Conservation (phyloP, 2,797 vertebrate species). For the Pseudochirops corinnae region DNA sequence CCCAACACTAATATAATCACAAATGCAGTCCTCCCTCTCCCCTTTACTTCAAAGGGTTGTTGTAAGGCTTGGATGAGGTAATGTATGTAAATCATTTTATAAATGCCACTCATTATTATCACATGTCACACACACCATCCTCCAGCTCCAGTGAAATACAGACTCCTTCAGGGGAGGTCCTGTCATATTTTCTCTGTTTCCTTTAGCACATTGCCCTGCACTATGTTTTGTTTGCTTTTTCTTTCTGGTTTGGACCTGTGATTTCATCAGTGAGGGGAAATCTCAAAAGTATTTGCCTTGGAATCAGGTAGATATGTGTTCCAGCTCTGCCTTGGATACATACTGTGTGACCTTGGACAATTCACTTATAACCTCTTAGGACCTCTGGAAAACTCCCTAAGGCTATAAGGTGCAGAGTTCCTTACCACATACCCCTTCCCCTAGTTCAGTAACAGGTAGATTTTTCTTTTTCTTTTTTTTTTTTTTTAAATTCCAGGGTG, state of each 20-base stretch:
- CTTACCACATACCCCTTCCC: background rate
- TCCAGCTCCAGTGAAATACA: background rate
- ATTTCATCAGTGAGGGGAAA: background rate
- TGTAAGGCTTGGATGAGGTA: background rate
- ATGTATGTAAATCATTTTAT: background rate
- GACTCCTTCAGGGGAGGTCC: background rate
- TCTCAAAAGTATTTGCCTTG: background rate
- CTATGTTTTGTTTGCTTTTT: background rate
- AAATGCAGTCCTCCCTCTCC: background rate
- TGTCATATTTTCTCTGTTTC: background rate
- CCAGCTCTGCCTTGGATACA: background rate
- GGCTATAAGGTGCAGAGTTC: background rate
- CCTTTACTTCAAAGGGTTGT: background rate
- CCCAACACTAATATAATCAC: background rate
- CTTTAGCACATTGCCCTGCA: background rate
- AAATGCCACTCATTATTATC: background rate
- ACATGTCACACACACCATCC: background rate
- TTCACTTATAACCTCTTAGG: slow-evolving; percentile 19
- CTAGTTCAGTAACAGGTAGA: background rate
- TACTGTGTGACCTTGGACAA: slow-evolving; percentile 17
- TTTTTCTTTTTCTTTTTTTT: background rate
- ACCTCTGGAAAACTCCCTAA: background rate
- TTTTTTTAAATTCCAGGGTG: background rate
- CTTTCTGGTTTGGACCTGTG: background rate
- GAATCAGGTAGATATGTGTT: background rate